A percentile compares a stretch with the other conserved stretches of the same genome.
Conservation (phyloP, 1,140 invertebrate species). For the Yoshiicerus persimilis region DNA sequence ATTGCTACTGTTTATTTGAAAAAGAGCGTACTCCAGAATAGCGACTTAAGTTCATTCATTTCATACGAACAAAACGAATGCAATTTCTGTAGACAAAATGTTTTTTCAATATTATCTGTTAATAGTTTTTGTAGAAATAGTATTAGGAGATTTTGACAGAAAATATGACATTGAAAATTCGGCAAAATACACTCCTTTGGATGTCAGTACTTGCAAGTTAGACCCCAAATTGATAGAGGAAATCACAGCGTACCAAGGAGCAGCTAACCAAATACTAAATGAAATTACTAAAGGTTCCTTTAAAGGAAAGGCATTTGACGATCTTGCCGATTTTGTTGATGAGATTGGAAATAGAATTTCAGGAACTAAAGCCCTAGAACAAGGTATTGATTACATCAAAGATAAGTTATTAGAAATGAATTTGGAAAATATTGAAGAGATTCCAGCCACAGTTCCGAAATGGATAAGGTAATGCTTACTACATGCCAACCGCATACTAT, state of each 20-base stretch:
- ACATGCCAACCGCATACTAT: no score
- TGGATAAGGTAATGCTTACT: slow-evolving; percentile 53
- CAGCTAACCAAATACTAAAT: background rate
- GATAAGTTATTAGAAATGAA: background rate
- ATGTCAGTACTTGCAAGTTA: background rate
- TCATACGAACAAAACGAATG: no score
- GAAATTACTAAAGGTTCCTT: slow-evolving; percentile 59
- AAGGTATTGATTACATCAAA: background rate
- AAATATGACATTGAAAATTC: background rate
- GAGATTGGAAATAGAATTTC: slow-evolving; percentile 63
- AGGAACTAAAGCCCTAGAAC: background rate
- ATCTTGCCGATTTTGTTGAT: slow-evolving; percentile 69
- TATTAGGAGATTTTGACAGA: background rate
- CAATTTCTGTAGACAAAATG: no score
- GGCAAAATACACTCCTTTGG: background rate
- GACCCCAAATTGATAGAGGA: background rate
- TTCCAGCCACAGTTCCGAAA: slow-evolving; percentile 52
- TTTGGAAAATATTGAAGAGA: slow-evolving; percentile 48
- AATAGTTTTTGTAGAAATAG: background rate
- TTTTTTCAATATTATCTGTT: background rate
- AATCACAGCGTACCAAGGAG: background rate
- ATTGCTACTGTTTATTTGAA: no score
- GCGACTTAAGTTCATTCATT: no score
- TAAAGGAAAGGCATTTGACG: slow-evolving; percentile 62
- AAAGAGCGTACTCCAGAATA: no score